A percentile compares a stretch with the other conserved stretches of the same genome.
phyloP scores from a whole-genome alignment of 2,113 vertebrate species.

The Mastomys coucha region DNA sequence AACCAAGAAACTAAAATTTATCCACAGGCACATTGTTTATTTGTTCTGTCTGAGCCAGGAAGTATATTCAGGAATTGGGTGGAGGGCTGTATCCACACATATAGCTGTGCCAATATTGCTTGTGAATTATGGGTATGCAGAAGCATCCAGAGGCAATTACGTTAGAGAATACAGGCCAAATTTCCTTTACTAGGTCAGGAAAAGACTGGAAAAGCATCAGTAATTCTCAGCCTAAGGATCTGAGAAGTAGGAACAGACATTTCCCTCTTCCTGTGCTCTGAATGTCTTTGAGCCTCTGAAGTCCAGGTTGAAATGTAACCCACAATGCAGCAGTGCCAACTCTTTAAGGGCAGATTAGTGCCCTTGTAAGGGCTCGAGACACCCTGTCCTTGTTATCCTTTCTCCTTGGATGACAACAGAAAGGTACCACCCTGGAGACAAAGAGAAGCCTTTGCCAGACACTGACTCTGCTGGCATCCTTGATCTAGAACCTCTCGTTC shows the following conservation, averaged over 20 bases:
- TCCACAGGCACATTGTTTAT: not conserved
- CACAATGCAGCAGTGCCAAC: not conserved
- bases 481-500: not conserved
- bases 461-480: not conserved
- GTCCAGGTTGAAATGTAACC: not conserved
- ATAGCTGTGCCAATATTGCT: not conserved
- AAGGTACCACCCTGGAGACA: not conserved
- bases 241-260: slow-evolving; percentile 1
- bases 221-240: not conserved
- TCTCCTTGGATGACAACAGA: too few relatives aligned
- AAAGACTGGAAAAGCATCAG: not conserved
- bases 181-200: not conserved
- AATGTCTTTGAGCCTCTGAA: not conserved
- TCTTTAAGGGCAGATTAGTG: too few relatives aligned
- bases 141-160: not conserved
- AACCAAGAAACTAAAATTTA: not conserved
- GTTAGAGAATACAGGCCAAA: not conserved
- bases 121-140: not conserved
- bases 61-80: not conserved
- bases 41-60: not conserved
- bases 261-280: not conserved
- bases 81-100: not conserved
- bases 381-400: not conserved
- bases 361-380: not conserved
- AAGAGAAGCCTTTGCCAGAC: not conserved